Percentiles rank a stretch among this genome's conserved stretches.
phyloP scores from a whole-genome alignment of 2,113 vertebrate species.

The Leucoraja erinaceus region DNA sequence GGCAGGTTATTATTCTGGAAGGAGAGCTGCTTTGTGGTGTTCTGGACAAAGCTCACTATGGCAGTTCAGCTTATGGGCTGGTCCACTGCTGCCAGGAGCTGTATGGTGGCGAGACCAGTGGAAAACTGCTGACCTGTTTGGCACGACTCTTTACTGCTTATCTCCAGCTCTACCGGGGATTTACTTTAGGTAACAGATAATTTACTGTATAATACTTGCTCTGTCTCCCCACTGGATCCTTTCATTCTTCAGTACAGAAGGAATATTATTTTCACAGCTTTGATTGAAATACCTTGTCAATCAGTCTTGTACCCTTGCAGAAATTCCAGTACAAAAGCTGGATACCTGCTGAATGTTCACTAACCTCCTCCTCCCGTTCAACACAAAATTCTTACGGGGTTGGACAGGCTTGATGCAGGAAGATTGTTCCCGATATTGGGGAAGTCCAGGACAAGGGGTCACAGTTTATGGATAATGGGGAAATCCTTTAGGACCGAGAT shows the following conservation, averaged over 20 bases:
- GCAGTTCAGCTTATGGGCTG: constrained; percentile 86
- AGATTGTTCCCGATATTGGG: too few relatives aligned
- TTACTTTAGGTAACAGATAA: constrained; percentile 75
- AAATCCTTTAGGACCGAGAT: too few relatives aligned
- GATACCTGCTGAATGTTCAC: not conserved
- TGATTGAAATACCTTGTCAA: not conserved
- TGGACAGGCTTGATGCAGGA: too few relatives aligned
- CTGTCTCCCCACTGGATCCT: not conserved
- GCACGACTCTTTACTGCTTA: constrained; percentile 93
- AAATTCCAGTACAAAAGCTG: not conserved
- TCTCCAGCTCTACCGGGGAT: constrained; percentile 89
- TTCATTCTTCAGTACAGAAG: not conserved
- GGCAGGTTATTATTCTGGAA: constrained; percentile 77
- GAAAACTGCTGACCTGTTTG: constrained; percentile 81
- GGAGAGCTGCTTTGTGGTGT: constrained; percentile 86
- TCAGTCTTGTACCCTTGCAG: not conserved
- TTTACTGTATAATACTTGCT: not conserved
- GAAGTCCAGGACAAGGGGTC: too few relatives aligned
- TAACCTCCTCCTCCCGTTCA: not conserved
- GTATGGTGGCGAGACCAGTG: constrained; percentile 83
- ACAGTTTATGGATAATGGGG: too few relatives aligned
- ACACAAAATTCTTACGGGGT: too few relatives aligned
- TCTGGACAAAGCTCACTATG: constrained; percentile 94
- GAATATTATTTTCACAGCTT: not conserved
- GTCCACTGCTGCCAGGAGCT: constrained; percentile 95